A percentile compares a stretch with the other conserved stretches of the same genome.
Conservation (phyloP, 1,140 invertebrate species). For the Hyposmocoma kahamanoa region DNA sequence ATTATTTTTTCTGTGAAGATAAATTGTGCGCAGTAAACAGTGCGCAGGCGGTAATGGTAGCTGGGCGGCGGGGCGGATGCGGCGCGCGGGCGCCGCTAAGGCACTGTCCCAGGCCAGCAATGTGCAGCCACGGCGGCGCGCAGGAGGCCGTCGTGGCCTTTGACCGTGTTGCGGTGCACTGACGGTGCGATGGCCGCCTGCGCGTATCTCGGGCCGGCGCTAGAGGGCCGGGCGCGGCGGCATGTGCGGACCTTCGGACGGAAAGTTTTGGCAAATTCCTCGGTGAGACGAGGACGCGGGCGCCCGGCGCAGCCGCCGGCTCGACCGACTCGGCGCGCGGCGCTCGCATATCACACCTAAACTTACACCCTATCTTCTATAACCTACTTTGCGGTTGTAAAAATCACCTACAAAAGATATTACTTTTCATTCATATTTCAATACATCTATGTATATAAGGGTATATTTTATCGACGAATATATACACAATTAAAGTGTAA, state of each 20-base stretch:
- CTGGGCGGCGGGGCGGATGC: constrained; percentile 24
- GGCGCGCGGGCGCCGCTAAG: constrained; percentile 47
- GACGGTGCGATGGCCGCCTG: too few species aligned
- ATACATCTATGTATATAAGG: constrained; percentile 70
- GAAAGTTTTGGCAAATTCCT: constrained; percentile 51
- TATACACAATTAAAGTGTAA: constrained; percentile 56
- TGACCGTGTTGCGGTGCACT: too few species aligned
- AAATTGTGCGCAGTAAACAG: constrained; percentile 11
- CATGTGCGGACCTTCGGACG: constrained; percentile 58
- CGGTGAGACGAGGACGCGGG: not conserved
- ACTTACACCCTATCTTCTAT: constrained; percentile 58
- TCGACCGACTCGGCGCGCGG: constrained; percentile 38
- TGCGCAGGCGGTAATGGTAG: constrained; percentile 5
- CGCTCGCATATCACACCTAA: constrained; percentile 51
- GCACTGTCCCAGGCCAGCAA: constrained; percentile 47
- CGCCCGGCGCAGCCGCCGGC: not conserved
- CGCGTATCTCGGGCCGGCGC: too few species aligned
- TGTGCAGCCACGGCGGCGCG: constrained; percentile 12
- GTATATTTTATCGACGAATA: constrained; percentile 69
- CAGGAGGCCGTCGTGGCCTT: too few species aligned
- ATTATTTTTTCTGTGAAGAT: too few species aligned
- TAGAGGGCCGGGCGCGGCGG: constrained; percentile 20
- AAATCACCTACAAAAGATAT: constrained; percentile 73
- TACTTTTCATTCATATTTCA: constrained; percentile 67
- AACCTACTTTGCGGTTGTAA: constrained; percentile 71